phyloP scores from a whole-genome alignment of 2,888 invertebrate species.

The Belgica antarctica region DNA sequence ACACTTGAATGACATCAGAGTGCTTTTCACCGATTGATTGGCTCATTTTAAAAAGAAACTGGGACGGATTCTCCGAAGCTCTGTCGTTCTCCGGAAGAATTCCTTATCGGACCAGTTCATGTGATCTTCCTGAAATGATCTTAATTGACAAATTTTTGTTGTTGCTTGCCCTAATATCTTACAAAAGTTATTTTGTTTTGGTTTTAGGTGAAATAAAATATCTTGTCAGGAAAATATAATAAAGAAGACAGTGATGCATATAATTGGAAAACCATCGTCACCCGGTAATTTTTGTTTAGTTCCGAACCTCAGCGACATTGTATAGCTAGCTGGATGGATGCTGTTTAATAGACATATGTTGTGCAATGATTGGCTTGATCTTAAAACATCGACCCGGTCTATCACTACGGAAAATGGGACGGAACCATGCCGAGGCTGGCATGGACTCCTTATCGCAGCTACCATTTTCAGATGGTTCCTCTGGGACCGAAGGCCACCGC shows the following conservation, averaged over 20 bases:
- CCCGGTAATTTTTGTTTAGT: not conserved
- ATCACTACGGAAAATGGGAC: conserved; percentile 21
- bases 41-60: not conserved
- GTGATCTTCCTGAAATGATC: conserved; percentile 20
- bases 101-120: conserved; percentile 15
- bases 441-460: not conserved
- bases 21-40: conserved; percentile 26
- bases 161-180: too few species aligned
- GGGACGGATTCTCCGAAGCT: conserved; percentile 16
- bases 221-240: too few species aligned
- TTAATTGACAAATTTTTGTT: conserved; percentile 23
- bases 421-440: not conserved
- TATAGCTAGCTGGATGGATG: conserved; percentile 16
- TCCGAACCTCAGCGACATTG: conserved; percentile 23
- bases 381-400: conserved; percentile 15
- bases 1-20: not conserved
- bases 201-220: not conserved
- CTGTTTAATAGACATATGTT: conserved; percentile 23
- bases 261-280: conserved; percentile 16
- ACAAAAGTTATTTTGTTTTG: not conserved
- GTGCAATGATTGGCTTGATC: conserved; percentile 19
- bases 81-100: too few species aligned
- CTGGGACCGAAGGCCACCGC: conserved; percentile 12
- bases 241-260: not conserved
- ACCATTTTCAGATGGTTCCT: not conserved